phyloP scores from a whole-genome alignment of 2,888 invertebrate genomes.

The Pseudococcus longispinus region DNA sequence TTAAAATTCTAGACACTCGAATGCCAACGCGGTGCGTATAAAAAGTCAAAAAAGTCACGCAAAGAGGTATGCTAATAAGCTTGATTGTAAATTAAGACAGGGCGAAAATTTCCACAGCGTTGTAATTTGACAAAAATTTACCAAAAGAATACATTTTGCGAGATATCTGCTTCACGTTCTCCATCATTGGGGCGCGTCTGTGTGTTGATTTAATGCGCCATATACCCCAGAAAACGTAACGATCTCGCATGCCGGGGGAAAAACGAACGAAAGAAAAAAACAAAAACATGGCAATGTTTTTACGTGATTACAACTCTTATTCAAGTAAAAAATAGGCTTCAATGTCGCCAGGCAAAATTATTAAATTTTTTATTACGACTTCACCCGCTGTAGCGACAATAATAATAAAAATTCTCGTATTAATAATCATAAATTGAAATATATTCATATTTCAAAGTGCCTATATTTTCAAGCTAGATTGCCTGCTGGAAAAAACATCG shows the following conservation, averaged over 20 bases:
- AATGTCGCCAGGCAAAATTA: background rate
- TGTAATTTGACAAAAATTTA: conserved; percentile 25
- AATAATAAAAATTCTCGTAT: background rate
- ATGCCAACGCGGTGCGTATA: background rate
- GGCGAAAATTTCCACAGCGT: background rate
- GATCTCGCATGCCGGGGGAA: background rate
- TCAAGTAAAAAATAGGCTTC: background rate
- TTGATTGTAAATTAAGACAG: conserved; percentile 28
- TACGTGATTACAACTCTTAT: background rate
- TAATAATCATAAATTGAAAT: conserved; percentile 7
- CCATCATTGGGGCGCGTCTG: background rate
- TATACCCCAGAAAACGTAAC: background rate
- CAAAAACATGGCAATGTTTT: background rate
- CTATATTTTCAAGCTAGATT: background rate
- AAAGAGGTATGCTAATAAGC: conserved; percentile 2
- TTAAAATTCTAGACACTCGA: conserved; percentile 20
- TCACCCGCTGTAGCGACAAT: background rate
- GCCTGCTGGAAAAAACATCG: background rate
- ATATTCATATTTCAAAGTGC: background rate
- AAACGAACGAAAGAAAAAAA: background rate
- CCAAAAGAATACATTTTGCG: background rate
- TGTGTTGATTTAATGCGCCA: conserved; percentile 12
- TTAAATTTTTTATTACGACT: background rate
- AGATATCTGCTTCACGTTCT: background rate
- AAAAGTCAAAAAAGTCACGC: conserved; percentile 29